Base-by-base conservation (phyloP, 2,888 invertebrate genomes). In the Torymus aiolomorphi region DNA sequence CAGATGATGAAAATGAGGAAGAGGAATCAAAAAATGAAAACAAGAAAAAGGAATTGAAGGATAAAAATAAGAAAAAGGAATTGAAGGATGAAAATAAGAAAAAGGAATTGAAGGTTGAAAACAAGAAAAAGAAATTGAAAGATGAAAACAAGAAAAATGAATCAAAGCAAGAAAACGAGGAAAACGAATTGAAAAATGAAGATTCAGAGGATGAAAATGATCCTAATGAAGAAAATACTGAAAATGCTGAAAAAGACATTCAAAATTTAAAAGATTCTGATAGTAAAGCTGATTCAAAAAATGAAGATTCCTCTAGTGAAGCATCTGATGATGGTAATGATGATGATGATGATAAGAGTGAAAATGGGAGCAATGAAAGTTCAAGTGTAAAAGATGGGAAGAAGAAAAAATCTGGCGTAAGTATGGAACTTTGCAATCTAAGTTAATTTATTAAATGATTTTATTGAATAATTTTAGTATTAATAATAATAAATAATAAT, bases 1-100 rank as follows among this genome's bases (percentile, higher is more conserved):
- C 75, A n/a, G 57, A 84, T 24, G 72, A 83, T 63, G 80, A 82
- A 61, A 80, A 83, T 18, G 85, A 84, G 12, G 80, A 84, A n/a
- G 42, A 54, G 16, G 11, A 54, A 63, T 14, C 52, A 18, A 51
- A 73, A 61, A 81, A 85, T 2, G 4, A 31, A 31, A 31, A 31
- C 31, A 82, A 84, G 12, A 49, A 57, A 63, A 20, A 54, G 14
- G 11, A 54, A 63, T 14, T 59, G 18, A 51, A 73, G 54, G 81
- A 85, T 31, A 5, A 31, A 31, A 31, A 31, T 31, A 31, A 31
- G 31, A 31, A 31, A 31, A 31, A 4, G 5, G 5, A 31, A 31
- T 31, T 5, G 5, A 31, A 31, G 31, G 31, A 5, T 2, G 31
- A 31, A 31, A 31, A 3, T 5, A 31, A 31, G 31, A 31, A 31